Conservation (phyloP, 2,888 invertebrate genomes). For the Marronus borbonicus region DNA sequence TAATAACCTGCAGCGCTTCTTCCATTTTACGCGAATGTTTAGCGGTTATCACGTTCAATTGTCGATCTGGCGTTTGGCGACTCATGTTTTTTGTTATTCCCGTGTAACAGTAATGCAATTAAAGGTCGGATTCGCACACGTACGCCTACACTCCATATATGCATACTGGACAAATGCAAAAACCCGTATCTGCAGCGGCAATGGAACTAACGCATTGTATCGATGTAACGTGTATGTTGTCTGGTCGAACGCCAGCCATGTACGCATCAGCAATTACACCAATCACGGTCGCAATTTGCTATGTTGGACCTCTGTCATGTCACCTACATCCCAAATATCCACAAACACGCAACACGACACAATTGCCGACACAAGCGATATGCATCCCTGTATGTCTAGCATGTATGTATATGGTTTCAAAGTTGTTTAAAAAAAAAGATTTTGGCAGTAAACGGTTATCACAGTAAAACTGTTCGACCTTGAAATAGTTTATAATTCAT, state of each 20-base stretch:
- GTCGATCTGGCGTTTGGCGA: neutral
- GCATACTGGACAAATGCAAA: constrained; percentile 5
- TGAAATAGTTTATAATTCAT: too few relatives aligned
- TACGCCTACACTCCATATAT: neutral
- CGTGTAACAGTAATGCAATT: constrained; percentile 31
- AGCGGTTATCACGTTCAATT: constrained; percentile 23
- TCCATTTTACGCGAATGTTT: constrained; percentile 5
- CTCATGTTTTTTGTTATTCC: constrained; percentile 19
- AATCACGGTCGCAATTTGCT: constrained; percentile 57
- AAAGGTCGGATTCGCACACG: constrained; percentile 13
- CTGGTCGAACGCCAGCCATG: constrained; percentile 34
- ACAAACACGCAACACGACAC: constrained; percentile 49
- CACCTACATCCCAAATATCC: constrained; percentile 56
- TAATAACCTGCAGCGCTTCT: neutral
- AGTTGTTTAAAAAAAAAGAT: too few relatives aligned
- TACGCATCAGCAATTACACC: constrained; percentile 58
- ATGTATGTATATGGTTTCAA: too few relatives aligned
- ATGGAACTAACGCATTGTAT: neutral
- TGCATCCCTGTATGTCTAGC: neutral
- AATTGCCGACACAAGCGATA: constrained; percentile 13
- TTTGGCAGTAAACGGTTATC: too few relatives aligned
- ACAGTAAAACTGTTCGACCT: too few relatives aligned
- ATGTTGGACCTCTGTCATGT: constrained; percentile 56
- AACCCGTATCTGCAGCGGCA: constrained; percentile 12
- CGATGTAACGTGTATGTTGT: constrained; percentile 28